These are phyloP conservation scores for Brachypodius melanocephalos DNA, from an alignment of 2,113 vertebrate species.

Conservation along the genomic window DNA sequence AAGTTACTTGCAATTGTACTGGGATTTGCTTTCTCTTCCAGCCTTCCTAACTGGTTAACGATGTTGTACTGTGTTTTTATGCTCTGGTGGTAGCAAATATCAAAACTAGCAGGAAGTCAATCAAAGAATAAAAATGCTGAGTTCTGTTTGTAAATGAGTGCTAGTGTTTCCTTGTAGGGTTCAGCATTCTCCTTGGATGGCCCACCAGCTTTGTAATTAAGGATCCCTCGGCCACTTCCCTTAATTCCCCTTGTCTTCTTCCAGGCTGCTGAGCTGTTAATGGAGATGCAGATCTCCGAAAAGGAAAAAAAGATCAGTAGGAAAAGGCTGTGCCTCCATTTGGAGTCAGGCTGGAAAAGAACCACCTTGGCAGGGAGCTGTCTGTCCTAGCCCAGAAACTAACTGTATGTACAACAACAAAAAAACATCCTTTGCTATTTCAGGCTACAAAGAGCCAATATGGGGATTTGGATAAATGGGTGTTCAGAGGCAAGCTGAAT, in stretches of 20 bases:
- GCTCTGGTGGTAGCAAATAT: constrained; percentile 44
- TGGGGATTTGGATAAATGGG: neutral
- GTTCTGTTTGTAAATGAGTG: constrained; percentile 55
- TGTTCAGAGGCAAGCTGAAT: neutral
- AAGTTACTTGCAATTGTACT: constrained; percentile 44
- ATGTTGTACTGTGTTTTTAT: constrained; percentile 61
- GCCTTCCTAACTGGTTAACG: constrained; percentile 36
- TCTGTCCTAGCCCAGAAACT: neutral
- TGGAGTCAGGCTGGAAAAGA: neutral
- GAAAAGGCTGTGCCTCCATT: neutral
- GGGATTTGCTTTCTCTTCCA: constrained; percentile 50
- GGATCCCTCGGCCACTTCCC: neutral
- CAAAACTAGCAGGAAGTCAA: constrained; percentile 49
- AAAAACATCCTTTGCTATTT: neutral
- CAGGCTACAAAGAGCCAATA: neutral
- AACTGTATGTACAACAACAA: fast-evolving
- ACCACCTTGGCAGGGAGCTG: neutral
- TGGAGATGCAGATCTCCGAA: fast-evolving
- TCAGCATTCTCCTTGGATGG: neutral
- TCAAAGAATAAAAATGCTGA: constrained; percentile 62
- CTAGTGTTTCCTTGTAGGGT: constrained; percentile 48
- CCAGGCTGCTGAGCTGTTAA: neutral
- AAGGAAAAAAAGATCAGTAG: neutral
- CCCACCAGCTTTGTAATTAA: neutral
- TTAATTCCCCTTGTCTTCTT: neutral